Base-by-base conservation (phyloP, 2,113 vertebrate species). In the Holacanthus passer region DNA sequence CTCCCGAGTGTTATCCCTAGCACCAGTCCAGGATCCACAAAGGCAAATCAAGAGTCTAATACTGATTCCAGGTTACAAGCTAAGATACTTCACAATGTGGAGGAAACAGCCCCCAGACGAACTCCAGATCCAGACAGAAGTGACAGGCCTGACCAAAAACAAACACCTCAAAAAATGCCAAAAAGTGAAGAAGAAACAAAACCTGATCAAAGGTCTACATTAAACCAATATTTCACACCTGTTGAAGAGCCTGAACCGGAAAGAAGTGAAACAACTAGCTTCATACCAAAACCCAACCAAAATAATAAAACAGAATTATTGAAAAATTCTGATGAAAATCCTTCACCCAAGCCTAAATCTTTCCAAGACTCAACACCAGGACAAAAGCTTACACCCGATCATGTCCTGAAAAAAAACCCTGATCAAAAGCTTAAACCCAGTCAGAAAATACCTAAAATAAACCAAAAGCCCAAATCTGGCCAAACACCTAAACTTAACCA, bases 1-100 rank as follows among this genome's bases (percentile, higher is more conserved):
- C 71, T 77, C 56, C 81, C 53, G 32, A 70, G n/a, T 78, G 75
- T 76, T 82, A 65, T 84, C 50, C 35, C 87, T 52, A 79, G 72
- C 71, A 79, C 39, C 10, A 73, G 65, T 74, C 88, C 82, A 83
- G 77, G 47, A 73, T 50, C 85, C 27, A 67, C 78, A 71, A 37
- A 67, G 39, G 63, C 83, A 71, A 85, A 68, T 32, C 63, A 16
- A 62, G 55, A 11, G 19, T 39, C 67, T 27, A 74, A 71, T 8
- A 37, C 70, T 48, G 72, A 81, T n/a, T 48, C 77, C n/a, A 63
- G 39, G 8, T 53, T 37, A 69, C 48, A 80, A 50, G 27, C 45
- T 29, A 29, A 63, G 17, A 31, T 45, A 37, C 7, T n/a, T 45
- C 12, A 79, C 27, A 67, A 43, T n/a, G 32, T 27, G 37, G 73